These are phyloP conservation scores for Orchesella flavescens DNA, from an alignment of 2,888 invertebrate genomes.

Conservation along the genomic window DNA sequence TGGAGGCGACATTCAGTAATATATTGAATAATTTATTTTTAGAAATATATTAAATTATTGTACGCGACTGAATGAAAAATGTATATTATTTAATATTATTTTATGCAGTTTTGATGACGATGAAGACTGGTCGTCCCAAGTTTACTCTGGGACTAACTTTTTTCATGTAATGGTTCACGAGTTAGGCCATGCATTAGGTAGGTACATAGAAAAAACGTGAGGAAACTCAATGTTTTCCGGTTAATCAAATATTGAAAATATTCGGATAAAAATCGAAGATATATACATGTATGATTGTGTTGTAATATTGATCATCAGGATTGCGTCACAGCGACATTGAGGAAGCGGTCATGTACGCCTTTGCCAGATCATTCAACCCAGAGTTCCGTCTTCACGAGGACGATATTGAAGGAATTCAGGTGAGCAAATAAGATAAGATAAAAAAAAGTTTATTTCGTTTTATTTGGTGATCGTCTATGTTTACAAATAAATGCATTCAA, in stretches of 20 bases:
- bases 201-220: not conserved
- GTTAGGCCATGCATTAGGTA: conserved; percentile 44
- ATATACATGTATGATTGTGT: not conserved
- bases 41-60: too few relatives aligned
- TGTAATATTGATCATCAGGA: conserved; percentile 28
- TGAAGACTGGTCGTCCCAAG: conserved; percentile 62
- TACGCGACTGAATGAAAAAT: too few relatives aligned
- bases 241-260: not conserved
- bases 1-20: conserved; percentile 64
- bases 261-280: not conserved
- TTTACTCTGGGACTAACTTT: conserved; percentile 53
- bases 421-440: not conserved
- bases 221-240: too few relatives aligned
- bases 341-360: conserved; percentile 61
- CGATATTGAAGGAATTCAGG: conserved; percentile 61
- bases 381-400: conserved; percentile 62
- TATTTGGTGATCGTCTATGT: too few relatives aligned
- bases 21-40: not conserved
- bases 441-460: too few relatives aligned
- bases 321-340: conserved; percentile 62
- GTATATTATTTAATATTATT: too few relatives aligned
- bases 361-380: conserved; percentile 50
- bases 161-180: conserved; percentile 60
- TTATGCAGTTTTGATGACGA: conserved; percentile 53
- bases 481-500: too few relatives aligned